Evolutionary conservation across 2,113 vertebrate genomes (phyloP).

Genomic region (Cyprinodon variegatus): DNA sequence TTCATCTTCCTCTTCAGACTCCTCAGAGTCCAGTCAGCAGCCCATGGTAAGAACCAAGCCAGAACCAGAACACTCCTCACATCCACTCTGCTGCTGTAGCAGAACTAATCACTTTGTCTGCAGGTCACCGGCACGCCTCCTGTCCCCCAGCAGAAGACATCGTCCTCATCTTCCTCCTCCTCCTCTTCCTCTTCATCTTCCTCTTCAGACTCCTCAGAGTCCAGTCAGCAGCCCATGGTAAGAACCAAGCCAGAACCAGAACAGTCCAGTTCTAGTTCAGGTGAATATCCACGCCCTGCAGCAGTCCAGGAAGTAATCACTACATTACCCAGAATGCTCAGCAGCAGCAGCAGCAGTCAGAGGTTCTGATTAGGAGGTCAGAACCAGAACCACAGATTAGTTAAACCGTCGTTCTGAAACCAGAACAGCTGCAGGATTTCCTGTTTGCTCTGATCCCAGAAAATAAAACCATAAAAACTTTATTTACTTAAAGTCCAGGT

Average conservation of each 20-base stretch:
- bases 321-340: background rate
- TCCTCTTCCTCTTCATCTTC: constrained; percentile 41
- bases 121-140: background rate
- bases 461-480: no score
- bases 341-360: background rate
- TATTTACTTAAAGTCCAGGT: no score
- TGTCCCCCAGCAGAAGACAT: background rate
- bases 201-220: constrained; percentile 35
- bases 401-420: no score
- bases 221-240: constrained; percentile 48
- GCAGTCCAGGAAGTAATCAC: background rate
- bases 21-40: constrained; percentile 45
- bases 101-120: constrained; percentile 1
- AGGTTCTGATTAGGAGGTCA: no score
- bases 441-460: no score
- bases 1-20: constrained; percentile 24
- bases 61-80: background rate
- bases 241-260: background rate
- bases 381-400: no score
- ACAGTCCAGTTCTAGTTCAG: background rate
- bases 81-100: background rate
- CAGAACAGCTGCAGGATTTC: no score
- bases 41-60: constrained; percentile 13
- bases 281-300: fast-evolving
- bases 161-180: constrained; percentile 11